Evolutionary conservation across 2,888 invertebrate genomes (phyloP).

Genomic region (Gari tellinella): DNA sequence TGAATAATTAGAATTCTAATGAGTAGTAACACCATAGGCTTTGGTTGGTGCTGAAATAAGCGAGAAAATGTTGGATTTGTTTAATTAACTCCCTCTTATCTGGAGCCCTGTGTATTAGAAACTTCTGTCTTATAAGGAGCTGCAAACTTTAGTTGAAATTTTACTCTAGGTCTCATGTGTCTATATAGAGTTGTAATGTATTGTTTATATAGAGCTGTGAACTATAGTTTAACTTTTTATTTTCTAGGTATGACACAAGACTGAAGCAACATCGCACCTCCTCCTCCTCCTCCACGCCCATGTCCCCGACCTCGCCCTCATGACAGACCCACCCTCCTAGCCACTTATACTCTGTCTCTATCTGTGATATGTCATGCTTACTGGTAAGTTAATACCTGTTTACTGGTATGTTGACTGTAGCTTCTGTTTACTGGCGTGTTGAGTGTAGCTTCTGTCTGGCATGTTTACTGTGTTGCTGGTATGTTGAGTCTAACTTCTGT

Average conservation of each 20-base stretch:
- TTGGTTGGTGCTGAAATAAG: too few relatives aligned
- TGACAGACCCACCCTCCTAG: slow-evolving; percentile 25
- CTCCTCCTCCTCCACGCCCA: slow-evolving; percentile 30
- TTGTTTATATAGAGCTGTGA: not conserved
- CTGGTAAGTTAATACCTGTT: slow-evolving; percentile 53
- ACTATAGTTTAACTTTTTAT: slow-evolving; percentile 2
- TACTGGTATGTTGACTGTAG: not conserved
- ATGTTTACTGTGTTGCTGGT: not conserved
- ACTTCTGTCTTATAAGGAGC: too few relatives aligned
- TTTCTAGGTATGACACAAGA: slow-evolving; percentile 44
- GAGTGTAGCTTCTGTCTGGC: not conserved
- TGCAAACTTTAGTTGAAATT: too few relatives aligned
- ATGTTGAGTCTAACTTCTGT: too few relatives aligned
- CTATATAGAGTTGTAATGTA: too few relatives aligned
- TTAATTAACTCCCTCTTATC: too few relatives aligned
- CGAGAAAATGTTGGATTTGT: too few relatives aligned
- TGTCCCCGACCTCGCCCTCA: slow-evolving; percentile 40
- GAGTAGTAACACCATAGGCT: too few relatives aligned
- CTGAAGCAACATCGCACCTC: slow-evolving; percentile 39
- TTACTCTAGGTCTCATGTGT: too few relatives aligned
- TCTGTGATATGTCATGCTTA: slow-evolving; percentile 43
- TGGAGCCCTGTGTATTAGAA: too few relatives aligned
- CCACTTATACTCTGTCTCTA: slow-evolving; percentile 5
- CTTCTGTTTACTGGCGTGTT: not conserved
- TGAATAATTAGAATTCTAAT: too few relatives aligned